Conservation (phyloP, 1,140 invertebrate species). For the Acromyrmex heyeri region DNA sequence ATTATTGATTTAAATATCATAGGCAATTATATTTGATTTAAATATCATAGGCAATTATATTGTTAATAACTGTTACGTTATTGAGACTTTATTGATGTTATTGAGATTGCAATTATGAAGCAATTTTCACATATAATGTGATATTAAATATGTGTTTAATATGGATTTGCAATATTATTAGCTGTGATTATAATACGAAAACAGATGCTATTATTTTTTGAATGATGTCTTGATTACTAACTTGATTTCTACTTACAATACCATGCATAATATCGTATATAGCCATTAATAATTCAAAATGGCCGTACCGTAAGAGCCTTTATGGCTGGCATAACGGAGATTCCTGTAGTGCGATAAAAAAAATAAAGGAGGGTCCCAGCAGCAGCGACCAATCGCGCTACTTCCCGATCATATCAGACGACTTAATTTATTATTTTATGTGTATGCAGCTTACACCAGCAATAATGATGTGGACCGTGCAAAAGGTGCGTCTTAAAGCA, state of each 20-base stretch:
- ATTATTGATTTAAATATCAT: neutral
- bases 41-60: neutral
- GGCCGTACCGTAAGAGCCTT: conserved; percentile 68
- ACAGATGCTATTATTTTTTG: neutral
- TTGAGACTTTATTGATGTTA: neutral
- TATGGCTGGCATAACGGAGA: conserved; percentile 67
- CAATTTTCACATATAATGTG: neutral
- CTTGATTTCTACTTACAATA: conserved; percentile 10
- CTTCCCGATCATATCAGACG: conserved; percentile 74
- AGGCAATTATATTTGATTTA: neutral
- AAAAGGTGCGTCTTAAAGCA: conserved; percentile 26
- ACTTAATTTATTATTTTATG: conserved; percentile 79
- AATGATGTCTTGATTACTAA: neutral
- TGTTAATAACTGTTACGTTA: neutral
- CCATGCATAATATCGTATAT: conserved; percentile 32
- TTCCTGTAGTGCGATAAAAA: conserved; percentile 72
- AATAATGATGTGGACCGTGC: conserved; percentile 13
- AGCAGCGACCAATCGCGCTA: conserved; percentile 72
- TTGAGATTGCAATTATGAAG: neutral
- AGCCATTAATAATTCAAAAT: conserved; percentile 80
- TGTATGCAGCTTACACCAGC: conserved; percentile 21
- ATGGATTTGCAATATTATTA: neutral
- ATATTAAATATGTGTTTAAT: neutral
- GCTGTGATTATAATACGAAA: neutral
- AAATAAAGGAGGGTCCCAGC: conserved; percentile 63